Conservation (phyloP, 2,888 invertebrate genomes). For the Idaea aversata region DNA sequence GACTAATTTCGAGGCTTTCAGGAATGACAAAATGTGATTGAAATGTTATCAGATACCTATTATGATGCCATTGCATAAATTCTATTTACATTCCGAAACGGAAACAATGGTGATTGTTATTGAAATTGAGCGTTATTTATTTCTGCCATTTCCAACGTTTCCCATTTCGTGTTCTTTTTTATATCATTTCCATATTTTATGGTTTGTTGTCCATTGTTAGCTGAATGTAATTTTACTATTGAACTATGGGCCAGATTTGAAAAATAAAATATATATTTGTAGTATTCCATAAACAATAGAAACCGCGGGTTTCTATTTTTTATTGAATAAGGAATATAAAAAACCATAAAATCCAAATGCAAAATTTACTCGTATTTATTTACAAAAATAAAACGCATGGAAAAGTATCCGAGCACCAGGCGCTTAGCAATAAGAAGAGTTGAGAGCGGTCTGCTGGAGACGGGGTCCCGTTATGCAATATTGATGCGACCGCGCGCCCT, state of each 20-base stretch:
- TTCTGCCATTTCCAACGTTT: conserved; percentile 10
- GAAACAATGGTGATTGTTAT: neutral
- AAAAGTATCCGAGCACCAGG: conserved; percentile 39
- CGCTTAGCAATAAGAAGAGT: conserved; percentile 40
- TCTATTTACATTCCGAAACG: neutral
- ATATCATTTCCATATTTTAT: neutral
- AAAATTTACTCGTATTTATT: neutral
- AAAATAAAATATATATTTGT: too few species aligned
- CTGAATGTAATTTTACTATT: neutral
- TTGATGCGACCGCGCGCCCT: conserved; percentile 39
- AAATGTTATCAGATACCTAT: neutral
- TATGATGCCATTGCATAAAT: conserved; percentile 4
- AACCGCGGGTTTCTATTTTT: too few species aligned
- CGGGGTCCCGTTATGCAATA: conserved; percentile 44
- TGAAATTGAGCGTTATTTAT: neutral
- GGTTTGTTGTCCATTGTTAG: neutral
- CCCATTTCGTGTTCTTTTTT: conserved; percentile 11
- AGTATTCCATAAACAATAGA: neutral
- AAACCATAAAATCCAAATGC: neutral
- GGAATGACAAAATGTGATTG: neutral
- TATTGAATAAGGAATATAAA: neutral
- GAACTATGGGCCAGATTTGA: too few species aligned
- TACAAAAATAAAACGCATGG: conserved; percentile 29
- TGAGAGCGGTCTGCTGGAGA: conserved; percentile 26
- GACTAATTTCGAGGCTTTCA: neutral